phyloP scores from a whole-genome alignment of 2,797 vertebrate species.

The Lutjanus argentimaculatus region DNA sequence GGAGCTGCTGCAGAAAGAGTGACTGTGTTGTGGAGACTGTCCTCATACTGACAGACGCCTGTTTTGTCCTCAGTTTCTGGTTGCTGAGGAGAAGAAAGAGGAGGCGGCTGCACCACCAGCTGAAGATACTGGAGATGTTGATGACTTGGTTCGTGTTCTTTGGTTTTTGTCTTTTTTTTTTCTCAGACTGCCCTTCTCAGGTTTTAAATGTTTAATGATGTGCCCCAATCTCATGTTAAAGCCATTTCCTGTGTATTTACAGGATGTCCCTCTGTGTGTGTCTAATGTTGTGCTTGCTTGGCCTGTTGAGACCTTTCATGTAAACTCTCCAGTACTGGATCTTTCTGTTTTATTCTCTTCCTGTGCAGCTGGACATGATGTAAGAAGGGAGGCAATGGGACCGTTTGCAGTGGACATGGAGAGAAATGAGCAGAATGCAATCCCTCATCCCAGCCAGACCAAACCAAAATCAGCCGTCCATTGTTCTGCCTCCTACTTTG shows the following conservation, averaged over 20 bases:
- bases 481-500: constrained; percentile 50
- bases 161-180: neutral
- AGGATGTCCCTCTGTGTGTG: neutral
- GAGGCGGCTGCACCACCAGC: constrained; percentile 64
- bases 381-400: constrained; percentile 75
- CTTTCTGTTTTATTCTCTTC: constrained; percentile 59
- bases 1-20: neutral
- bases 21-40: neutral
- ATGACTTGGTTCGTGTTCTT: constrained; percentile 91
- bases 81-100: constrained; percentile 82
- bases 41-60: constrained; percentile 17
- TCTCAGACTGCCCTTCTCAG: neutral
- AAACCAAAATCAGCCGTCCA: constrained; percentile 60
- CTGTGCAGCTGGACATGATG: constrained; percentile 95
- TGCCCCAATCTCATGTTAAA: constrained; percentile 2
- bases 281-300: constrained; percentile 1
- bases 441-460: constrained; percentile 40
- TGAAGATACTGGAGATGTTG: constrained; percentile 92
- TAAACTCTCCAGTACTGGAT: constrained; percentile 37
- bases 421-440: constrained; percentile 62
- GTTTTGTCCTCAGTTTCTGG: constrained; percentile 88
- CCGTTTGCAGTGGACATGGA: constrained; percentile 35
- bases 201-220: constrained; percentile 30
- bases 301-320: constrained; percentile 25
- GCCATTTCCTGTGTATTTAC: constrained; percentile 30